Base-by-base conservation (phyloP, 2,797 vertebrate genomes). In the Alca torda region DNA sequence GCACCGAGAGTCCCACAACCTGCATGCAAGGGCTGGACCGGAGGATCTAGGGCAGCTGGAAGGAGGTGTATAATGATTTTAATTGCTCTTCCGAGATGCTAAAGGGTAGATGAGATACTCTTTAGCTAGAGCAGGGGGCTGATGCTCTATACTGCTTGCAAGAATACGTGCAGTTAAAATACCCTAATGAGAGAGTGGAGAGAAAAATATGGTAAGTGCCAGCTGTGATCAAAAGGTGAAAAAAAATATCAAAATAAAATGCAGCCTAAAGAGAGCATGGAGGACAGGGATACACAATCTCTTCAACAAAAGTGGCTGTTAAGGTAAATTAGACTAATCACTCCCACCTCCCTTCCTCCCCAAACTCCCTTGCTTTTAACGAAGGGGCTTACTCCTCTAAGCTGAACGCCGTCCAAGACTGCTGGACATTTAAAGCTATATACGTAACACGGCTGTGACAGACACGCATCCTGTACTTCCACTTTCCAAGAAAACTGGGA, bases 21-120 rank as follows among this genome's bases (percentile, higher is more conserved):
- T 78, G 63, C 90, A 83, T 79, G 53, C 93, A 84, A 65, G 77
- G 50, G 70, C 68, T 68, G 68, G 89, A 93, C 84, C 37, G 2
- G 69, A 92, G 80, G 84, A 76, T 87, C 78, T 67, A 78, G 81
- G 86, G 95, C 84, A 96, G 91, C 78, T 45, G 91, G 88, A 87
- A 90, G 79, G 97, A 94, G 94, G 91, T 83, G 91, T 95, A 84
- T 87, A 70, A 96, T 51, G 81, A 93, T 93, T 97, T 96, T 97
- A 96, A 97, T 97, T 97, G 93, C 91, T 96, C 86, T 93, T 95
- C 74, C 8, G 10, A 89, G 91, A 90, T 97, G 93, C 72, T 92
- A 91, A 97, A 97, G 88, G 67, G 79, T 94, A 95, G 95, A 96
- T 79, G 93, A 97, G 94, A 94, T 92, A 56, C 70, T 95, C 93